A percentile compares a stretch with the other conserved stretches of the same genome.
phyloP scores from a whole-genome alignment of 2,888 invertebrate genomes.

The Plemyria rubiginata region DNA sequence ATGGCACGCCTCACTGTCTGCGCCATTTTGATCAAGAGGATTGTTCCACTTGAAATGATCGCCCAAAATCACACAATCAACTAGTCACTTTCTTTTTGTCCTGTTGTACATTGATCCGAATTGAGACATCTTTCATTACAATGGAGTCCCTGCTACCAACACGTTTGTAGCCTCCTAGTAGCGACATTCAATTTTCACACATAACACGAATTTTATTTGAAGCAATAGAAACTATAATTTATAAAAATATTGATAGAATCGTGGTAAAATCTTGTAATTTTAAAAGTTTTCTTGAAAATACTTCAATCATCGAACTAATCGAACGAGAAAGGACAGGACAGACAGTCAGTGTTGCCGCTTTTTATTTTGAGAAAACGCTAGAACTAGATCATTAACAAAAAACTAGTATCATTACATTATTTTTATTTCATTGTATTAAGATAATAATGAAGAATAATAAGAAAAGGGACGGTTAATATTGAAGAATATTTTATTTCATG shows the following conservation, averaged over 20 bases:
- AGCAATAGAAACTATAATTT: background rate
- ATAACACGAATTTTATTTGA: slow-evolving; percentile 35
- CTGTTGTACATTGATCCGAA: slow-evolving; percentile 78
- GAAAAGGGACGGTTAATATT: too few relatives aligned
- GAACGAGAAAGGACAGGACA: too few relatives aligned
- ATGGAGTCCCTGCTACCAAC: slow-evolving; percentile 52
- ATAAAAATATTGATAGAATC: slow-evolving; percentile 1
- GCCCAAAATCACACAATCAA: slow-evolving; percentile 67
- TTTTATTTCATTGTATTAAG: too few relatives aligned
- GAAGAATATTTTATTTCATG: too few relatives aligned
- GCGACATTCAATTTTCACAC: slow-evolving; percentile 46
- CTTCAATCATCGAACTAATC: too few relatives aligned
- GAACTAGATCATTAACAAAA: too few relatives aligned
- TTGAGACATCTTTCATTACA: slow-evolving; percentile 75
- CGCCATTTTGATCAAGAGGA: slow-evolving; percentile 84
- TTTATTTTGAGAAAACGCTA: too few relatives aligned
- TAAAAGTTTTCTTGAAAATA: slow-evolving; percentile 9
- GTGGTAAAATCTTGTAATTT: background rate
- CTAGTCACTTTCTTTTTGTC: slow-evolving; percentile 81
- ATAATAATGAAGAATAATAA: too few relatives aligned
- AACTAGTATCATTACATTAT: too few relatives aligned
- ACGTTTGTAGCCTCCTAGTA: slow-evolving; percentile 38
- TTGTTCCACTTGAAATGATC: slow-evolving; percentile 54
- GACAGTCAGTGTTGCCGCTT: too few relatives aligned
- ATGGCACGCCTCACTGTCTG: slow-evolving; percentile 89